Base-by-base conservation (phyloP, 2,113 vertebrate genomes). In the Rhinogobius similis region DNA sequence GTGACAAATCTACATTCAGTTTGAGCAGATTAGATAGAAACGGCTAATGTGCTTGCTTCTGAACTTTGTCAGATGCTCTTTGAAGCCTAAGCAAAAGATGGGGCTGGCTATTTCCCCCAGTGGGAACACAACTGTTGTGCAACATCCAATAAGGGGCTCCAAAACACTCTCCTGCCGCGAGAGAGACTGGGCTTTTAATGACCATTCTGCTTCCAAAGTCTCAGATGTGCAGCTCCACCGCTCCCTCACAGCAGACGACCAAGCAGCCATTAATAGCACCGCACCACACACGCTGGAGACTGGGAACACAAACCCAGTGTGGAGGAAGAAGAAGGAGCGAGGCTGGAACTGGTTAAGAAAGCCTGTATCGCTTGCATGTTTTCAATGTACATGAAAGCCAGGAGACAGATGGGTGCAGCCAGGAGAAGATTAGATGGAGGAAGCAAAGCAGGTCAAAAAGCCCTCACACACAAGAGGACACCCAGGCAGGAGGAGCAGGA, bases 1-100 rank as follows among this genome's bases (percentile, higher is more conserved):
- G 58, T 61, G 58, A 58, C 53, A 89, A 87, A 91, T 93, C 88
- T 93, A 78, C 90, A 87, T 91, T 92, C 84, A 91, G 90, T 93
- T 90, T 91, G 81, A 79, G 82, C 86, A 92, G 91, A 90, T 88
- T 83, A 89, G 78, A 84, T 68, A 53, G 76, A 84, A 83, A 78
- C 76, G 80, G 78, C 85, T 87, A 81, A 89, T 84, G 88, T 86
- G 88, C 89, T 91, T 90, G 81, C 86, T 75, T 85, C 72, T 81
- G 84, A 92, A 90, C 82, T 86, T 89, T 78, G 79, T 86, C 66
- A 74, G 68, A 81, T 43, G 43, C 62, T 64, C 77, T 88, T 89
- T 88, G 88, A 90, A 86, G 84, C 77, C 14, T 2, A 46, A 23
- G 61, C 62, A 64, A 81, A 86, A 80, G 77, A 82, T 77, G 46